Evolutionary conservation across 2,888 invertebrate species (phyloP), one percentile per base, ranked within the genome.

Genomic region (Heliconius hortense): DNA sequence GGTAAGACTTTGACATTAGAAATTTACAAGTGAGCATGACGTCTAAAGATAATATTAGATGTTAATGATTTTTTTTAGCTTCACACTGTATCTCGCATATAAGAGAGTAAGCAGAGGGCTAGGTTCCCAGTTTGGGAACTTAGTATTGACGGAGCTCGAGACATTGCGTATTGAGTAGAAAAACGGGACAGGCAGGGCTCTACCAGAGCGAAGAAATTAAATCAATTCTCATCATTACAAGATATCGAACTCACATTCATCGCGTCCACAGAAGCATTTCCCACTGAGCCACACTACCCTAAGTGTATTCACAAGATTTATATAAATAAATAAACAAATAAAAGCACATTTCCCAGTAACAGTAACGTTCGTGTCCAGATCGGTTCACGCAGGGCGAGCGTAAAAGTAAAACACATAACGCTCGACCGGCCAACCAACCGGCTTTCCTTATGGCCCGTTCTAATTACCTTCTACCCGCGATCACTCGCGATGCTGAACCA

Each of bases 361-460:
- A 8, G 60, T n/a, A 13, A 31, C 10, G 39, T 71, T 71, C 35
- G 39, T 71, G 71, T 43, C 2, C 60, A 21, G 59, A 35, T 26
- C 43, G 69, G 59, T 43, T 71, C 60, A 28, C 60, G 59, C 71
- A 62, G 62, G 59, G 71, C 71, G 60, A 71, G 43, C 70, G 60
- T 60, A 71, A 63, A 35, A 63, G 35, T 35, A 35, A 63, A 70
- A 59, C 70, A 70, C 35, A 70, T 24, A 70, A 39, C 59, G 56
- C 15, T n/a, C 13, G 28, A 59, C 56, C 56, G 56, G 15, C 35
- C 63, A 35, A n/a, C 56, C 26, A 26, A 48, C 21, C 21, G 48
- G 71, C 73, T 64, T 76, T 76, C 76, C 76, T 76, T 73, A 76
- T 76, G 73, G 70, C 70, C 39, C 48, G 76, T 70, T 76, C 76